phyloP scores from a whole-genome alignment of 2,888 invertebrate species.

The Macrophya alboannulata region DNA sequence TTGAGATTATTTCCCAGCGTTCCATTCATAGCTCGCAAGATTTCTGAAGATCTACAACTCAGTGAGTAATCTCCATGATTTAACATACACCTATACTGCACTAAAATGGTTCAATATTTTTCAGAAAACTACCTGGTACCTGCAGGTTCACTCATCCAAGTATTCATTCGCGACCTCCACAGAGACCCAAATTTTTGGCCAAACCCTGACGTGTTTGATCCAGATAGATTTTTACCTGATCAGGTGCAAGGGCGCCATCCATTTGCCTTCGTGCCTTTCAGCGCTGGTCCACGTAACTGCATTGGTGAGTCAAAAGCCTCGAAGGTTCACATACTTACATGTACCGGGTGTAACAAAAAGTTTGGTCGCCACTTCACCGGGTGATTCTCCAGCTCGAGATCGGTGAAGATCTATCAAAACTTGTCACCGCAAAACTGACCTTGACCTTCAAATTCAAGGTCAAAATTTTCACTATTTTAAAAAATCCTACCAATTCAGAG shows the following conservation, averaged over 20 bases:
- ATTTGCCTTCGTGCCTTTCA: conserved; percentile 86
- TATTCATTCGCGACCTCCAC: conserved; percentile 86
- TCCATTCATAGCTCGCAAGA: conserved; percentile 83
- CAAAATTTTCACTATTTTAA: too few species aligned
- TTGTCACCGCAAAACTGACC: too few species aligned
- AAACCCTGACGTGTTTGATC: conserved; percentile 85
- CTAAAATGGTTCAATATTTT: neutral
- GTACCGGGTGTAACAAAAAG: too few species aligned
- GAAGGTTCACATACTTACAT: neutral
- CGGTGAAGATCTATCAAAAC: too few species aligned
- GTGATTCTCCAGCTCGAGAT: too few species aligned
- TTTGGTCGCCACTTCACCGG: too few species aligned
- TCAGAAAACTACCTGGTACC: conserved; percentile 78
- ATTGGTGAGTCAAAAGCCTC: conserved; percentile 81
- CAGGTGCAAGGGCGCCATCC: conserved; percentile 81
- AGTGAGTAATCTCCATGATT: too few species aligned
- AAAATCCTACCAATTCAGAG: too few species aligned
- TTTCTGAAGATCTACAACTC: conserved; percentile 81
- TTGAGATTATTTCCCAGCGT: conserved; percentile 86
- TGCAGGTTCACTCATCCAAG: conserved; percentile 80
- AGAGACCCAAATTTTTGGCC: conserved; percentile 84
- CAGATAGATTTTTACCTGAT: conserved; percentile 86
- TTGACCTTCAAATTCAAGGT: too few species aligned
- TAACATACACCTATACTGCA: too few species aligned
- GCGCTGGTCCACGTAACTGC: conserved; percentile 87